Evolutionary conservation across 2,888 invertebrate genomes (phyloP).

Genomic region (Dexiosoma caninum): DNA sequence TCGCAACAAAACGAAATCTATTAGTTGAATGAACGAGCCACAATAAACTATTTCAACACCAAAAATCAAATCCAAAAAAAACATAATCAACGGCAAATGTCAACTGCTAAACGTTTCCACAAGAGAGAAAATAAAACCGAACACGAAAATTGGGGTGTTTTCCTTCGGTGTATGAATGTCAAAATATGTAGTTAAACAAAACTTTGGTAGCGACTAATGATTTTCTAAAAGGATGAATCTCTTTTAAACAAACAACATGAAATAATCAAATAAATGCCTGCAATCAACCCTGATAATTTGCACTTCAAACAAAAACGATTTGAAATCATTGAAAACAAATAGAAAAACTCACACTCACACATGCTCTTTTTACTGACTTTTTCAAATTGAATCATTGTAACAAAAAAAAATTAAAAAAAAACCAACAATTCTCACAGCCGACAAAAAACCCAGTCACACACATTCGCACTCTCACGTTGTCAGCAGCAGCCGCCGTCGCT

Average conservation of each 20-base stretch:
- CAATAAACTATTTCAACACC: conserved; percentile 42
- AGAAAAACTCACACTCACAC: conserved; percentile 32
- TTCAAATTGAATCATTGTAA: not conserved
- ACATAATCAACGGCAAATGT: conserved; percentile 60
- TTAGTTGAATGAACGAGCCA: not conserved
- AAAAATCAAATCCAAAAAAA: conserved; percentile 48
- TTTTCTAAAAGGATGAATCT: conserved; percentile 50
- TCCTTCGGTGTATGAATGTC: conserved; percentile 49
- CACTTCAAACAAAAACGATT: conserved; percentile 38
- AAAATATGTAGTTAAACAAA: conserved; percentile 63
- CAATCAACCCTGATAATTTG: conserved; percentile 57
- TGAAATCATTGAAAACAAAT: conserved; percentile 21
- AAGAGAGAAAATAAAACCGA: no score
- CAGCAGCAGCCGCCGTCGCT: not conserved
- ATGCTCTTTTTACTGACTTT: conserved; percentile 54
- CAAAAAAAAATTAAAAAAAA: conserved; percentile 17
- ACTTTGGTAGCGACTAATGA: conserved; percentile 51
- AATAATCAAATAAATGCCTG: conserved; percentile 22
- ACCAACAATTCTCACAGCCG: conserved; percentile 40
- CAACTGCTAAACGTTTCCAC: conserved; percentile 44
- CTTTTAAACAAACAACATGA: conserved; percentile 10
- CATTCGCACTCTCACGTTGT: not conserved
- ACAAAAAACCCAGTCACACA: conserved; percentile 45
- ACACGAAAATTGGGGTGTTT: conserved; percentile 50
- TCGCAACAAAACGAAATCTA: not conserved